A percentile compares a stretch with the other conserved stretches of the same genome.
Conservation (phyloP, 1,140 invertebrate species). For the Magallana angulata region DNA sequence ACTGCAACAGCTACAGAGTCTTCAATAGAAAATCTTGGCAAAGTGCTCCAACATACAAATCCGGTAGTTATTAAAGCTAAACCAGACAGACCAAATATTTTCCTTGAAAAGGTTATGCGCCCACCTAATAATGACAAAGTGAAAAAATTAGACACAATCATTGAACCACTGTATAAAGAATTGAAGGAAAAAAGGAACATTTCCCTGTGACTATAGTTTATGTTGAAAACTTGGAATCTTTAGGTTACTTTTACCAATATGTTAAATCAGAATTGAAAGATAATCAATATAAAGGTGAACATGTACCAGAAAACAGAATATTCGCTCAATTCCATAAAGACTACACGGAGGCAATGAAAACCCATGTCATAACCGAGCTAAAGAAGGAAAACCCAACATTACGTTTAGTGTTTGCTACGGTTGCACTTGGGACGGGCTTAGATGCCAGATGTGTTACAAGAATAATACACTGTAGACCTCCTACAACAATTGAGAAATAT, state of each 20-base stretch:
- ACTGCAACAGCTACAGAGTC: slow-evolving; percentile 38
- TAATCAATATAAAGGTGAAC: not conserved
- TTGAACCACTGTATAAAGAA: slow-evolving; percentile 31
- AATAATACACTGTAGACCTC: too few species aligned
- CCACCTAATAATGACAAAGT: slow-evolving; percentile 22
- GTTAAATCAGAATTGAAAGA: too few species aligned
- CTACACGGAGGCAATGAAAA: too few species aligned
- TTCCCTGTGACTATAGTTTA: slow-evolving; percentile 46
- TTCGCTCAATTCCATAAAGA: too few species aligned
- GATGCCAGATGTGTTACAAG: too few species aligned
- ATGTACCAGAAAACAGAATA: too few species aligned
- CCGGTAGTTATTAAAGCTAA: slow-evolving; percentile 20
- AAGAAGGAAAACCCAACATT: too few species aligned
- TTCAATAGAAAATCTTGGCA: not conserved
- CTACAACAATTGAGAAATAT: too few species aligned
- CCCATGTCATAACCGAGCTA: too few species aligned
- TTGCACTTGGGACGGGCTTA: too few species aligned
- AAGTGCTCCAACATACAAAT: slow-evolving; percentile 10
- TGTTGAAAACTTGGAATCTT: slow-evolving; percentile 17
- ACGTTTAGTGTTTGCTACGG: too few species aligned
- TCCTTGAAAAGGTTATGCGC: slow-evolving; percentile 1
- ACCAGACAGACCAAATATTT: slow-evolving; percentile 49
- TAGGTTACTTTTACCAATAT: slow-evolving; percentile 33
- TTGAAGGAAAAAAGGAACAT: not conserved
- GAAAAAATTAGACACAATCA: slow-evolving; percentile 4